phyloP scores from a whole-genome alignment of 1,140 invertebrate genomes.

The Diorhabda elongata region DNA sequence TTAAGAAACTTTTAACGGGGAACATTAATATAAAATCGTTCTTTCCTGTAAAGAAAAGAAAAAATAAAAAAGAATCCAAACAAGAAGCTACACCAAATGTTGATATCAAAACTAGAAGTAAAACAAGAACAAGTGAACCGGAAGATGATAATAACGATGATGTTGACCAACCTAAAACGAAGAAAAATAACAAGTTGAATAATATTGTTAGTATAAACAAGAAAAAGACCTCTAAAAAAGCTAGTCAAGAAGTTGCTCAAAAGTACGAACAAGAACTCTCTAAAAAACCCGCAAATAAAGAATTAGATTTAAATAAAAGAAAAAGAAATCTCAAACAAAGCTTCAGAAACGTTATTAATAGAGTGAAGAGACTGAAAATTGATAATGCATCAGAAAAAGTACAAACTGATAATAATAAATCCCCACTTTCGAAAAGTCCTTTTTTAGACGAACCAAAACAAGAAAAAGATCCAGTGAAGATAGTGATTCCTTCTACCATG shows the following conservation, averaged over 20 bases:
- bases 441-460: conserved; percentile 37
- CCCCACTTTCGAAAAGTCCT: conserved; percentile 19
- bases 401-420: background rate
- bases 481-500: conserved; percentile 23
- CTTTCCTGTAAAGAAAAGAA: conserved; percentile 34
- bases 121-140: conserved; percentile 10
- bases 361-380: conserved; percentile 31
- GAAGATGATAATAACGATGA: conserved; percentile 5
- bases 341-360: conserved; percentile 31
- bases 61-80: conserved; percentile 13
- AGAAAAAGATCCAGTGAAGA: conserved; percentile 20
- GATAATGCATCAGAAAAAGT: conserved; percentile 16
- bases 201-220: background rate
- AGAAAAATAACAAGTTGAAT: background rate
- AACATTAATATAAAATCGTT: conserved; percentile 36
- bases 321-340: conserved; percentile 30
- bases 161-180: background rate
- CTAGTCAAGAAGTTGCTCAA: background rate
- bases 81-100: conserved; percentile 18
- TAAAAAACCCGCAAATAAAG: background rate
- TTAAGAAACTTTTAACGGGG: conserved; percentile 26
- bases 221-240: background rate
- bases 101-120: conserved; percentile 11
- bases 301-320: conserved; percentile 15
- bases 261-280: background rate